Base-by-base conservation (phyloP, 2,113 vertebrate species). In the Spizaetus ornatus region DNA sequence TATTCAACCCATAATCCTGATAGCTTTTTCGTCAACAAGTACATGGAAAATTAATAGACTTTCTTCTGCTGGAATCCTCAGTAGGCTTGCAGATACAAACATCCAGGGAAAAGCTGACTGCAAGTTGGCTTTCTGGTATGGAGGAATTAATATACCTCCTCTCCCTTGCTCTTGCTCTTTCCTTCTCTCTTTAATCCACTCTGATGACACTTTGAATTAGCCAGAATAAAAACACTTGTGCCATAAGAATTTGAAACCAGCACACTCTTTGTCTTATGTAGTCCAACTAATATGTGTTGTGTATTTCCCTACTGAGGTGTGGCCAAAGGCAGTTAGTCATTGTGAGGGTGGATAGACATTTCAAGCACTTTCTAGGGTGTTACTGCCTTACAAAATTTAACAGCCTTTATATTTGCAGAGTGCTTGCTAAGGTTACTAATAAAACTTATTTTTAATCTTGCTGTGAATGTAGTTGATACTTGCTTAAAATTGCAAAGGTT, bases 41-140 rank as follows among this genome's bases (percentile, higher is more conserved):
- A 96, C 98, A 97, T 97, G 98, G 98, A 98, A 99, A 99, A 99
- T 99, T 98, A 99, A 99, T 99, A 98, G 98, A 98, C 98, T 98
- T 98, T 98, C 98, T 98, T 98, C 96, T 97, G 95, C 96, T 98
- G 97, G 97, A 98, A 98, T 98, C 97, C 98, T 98, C 96, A 72
- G 89, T 97, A 97, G 98, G 96, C 94, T 96, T 97, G 95, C 92
- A 96, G 96, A 97, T 96, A 96, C 93, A 97, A 97, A 97, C 96
- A 96, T 96, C 97, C 92, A 94, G 98, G 97, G 98, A 98, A 97
- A 97, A 97, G 88, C 97, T 95, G 95, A 98, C 97, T 95, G 95
- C 96, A 97, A 98, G 94, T 97, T 98, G 96, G 91, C 87, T 98
- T 97, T 97, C 92, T 93, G 82, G 84, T 96, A 91, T 77, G 97